A percentile compares a stretch with the other conserved stretches of the same genome.
phyloP scores from a whole-genome alignment of 35 echinoderm and acorn worm species.

The Ptychodera flava region DNA sequence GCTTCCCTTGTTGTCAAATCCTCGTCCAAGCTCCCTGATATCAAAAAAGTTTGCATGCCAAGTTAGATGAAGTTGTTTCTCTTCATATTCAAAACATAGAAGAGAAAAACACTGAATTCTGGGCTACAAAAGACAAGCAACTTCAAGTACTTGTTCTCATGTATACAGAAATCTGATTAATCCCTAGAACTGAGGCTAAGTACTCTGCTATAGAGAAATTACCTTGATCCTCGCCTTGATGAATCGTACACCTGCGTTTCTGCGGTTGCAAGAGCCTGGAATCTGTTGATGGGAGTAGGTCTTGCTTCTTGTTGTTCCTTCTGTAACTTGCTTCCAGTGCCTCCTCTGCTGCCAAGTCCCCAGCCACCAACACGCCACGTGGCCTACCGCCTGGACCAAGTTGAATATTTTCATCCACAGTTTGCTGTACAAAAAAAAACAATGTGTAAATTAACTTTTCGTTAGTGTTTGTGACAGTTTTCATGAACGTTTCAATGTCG shows the following conservation, averaged over 20 bases:
- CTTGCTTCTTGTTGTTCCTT: conserved; percentile 7
- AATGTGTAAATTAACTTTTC: not conserved
- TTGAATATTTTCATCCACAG: conserved; percentile 71
- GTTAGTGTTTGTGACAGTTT: not conserved
- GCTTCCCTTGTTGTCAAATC: not conserved
- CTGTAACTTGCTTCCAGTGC: conserved; percentile 28
- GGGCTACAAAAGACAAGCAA: not conserved
- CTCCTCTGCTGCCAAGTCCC: conserved; percentile 65
- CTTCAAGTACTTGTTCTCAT: not conserved
- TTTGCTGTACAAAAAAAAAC: conserved; percentile 31
- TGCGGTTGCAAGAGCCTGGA: not conserved
- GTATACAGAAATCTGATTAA: not conserved
- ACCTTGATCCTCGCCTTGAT: conserved; percentile 32
- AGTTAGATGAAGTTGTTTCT: too few species aligned
- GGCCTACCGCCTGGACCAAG: conserved; percentile 69
- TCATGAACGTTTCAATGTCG: too few species aligned
- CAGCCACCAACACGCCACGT: conserved; percentile 54
- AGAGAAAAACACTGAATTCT: too few species aligned
- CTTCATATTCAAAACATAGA: too few species aligned
- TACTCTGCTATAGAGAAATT: too few species aligned
- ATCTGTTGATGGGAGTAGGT: conserved; percentile 47
- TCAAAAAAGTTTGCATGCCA: too few species aligned
- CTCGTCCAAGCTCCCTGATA: not conserved
- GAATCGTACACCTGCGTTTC: conserved; percentile 4
- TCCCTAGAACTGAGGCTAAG: too few species aligned